Evolutionary conservation across 1,140 invertebrate species (phyloP).

Genomic region (Cepaea nemoralis): DNA sequence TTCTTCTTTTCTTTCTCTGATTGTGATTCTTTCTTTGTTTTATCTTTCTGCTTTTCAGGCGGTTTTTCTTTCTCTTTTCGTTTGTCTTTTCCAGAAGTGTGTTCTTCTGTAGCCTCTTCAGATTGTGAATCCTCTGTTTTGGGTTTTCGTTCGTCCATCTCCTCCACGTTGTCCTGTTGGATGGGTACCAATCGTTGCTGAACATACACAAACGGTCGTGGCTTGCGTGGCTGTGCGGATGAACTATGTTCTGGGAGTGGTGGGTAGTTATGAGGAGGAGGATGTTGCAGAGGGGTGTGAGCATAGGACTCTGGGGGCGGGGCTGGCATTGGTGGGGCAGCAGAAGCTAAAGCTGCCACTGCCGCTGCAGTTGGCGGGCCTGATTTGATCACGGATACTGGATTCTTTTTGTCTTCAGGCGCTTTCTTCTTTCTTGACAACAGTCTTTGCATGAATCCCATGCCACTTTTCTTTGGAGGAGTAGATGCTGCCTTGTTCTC

Average conservation of each 20-base stretch:
- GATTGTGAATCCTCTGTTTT: constrained; percentile 30
- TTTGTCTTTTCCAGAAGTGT: not conserved
- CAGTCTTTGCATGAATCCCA: constrained; percentile 65
- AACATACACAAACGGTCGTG: constrained; percentile 65
- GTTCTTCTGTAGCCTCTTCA: not conserved
- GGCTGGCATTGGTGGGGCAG: not conserved
- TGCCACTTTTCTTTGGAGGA: constrained; percentile 44
- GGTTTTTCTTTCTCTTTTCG: constrained; percentile 29
- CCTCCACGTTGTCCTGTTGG: constrained; percentile 65
- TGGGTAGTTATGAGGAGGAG: constrained; percentile 43
- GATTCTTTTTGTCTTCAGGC: constrained; percentile 32
- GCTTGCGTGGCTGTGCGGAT: constrained; percentile 51
- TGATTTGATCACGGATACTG: constrained; percentile 42
- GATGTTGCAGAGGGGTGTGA: not conserved
- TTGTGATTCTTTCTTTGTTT: not conserved
- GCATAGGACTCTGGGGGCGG: not conserved
- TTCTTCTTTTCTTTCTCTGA: not conserved
- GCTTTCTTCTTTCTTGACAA: constrained; percentile 62
- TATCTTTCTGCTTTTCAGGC: constrained; percentile 26
- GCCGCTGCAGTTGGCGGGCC: constrained; percentile 35
- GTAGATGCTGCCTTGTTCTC: not conserved
- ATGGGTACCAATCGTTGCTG: constrained; percentile 63
- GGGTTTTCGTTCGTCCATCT: constrained; percentile 43
- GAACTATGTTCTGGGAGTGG: constrained; percentile 47
- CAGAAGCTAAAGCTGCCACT: constrained; percentile 14